Conservation (phyloP, 2,888 invertebrate species). For the Lepidochrysops patricia region DNA sequence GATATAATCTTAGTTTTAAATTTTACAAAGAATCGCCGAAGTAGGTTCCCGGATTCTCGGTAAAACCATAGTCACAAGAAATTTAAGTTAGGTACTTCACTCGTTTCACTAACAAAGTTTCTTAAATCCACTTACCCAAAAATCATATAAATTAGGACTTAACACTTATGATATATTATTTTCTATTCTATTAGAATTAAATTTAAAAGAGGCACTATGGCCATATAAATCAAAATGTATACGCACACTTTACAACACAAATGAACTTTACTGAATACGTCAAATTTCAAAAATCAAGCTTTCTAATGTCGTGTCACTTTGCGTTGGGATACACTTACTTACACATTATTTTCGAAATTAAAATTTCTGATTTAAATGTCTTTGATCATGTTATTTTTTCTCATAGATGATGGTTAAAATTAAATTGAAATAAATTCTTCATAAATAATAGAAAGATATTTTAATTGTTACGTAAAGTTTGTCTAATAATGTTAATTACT, state of each 20-base stretch:
- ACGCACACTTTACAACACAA: slow-evolving; percentile 19
- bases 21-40: slow-evolving; percentile 31
- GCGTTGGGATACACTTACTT: slow-evolving; percentile 24
- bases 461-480: too few relatives aligned
- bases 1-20: not conserved
- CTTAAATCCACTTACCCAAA: not conserved
- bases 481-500: too few relatives aligned
- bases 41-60: slow-evolving; percentile 63
- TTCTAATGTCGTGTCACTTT: slow-evolving; percentile 31
- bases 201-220: slow-evolving; percentile 23
- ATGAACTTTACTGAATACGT: slow-evolving; percentile 20
- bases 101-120: not conserved
- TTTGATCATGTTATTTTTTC: too few relatives aligned
- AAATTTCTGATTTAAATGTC: too few relatives aligned
- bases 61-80: slow-evolving; percentile 2
- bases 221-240: slow-evolving; percentile 29
- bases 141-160: not conserved
- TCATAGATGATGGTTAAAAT: too few relatives aligned
- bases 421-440: too few relatives aligned
- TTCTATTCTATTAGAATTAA: slow-evolving; percentile 20
- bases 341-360: too few relatives aligned
- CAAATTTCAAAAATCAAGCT: slow-evolving; percentile 30
- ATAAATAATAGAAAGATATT: too few relatives aligned
- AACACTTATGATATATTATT: not conserved
- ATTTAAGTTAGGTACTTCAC: not conserved